Conservation (phyloP, 2,888 invertebrate species). For the Spicauda simplicius region DNA sequence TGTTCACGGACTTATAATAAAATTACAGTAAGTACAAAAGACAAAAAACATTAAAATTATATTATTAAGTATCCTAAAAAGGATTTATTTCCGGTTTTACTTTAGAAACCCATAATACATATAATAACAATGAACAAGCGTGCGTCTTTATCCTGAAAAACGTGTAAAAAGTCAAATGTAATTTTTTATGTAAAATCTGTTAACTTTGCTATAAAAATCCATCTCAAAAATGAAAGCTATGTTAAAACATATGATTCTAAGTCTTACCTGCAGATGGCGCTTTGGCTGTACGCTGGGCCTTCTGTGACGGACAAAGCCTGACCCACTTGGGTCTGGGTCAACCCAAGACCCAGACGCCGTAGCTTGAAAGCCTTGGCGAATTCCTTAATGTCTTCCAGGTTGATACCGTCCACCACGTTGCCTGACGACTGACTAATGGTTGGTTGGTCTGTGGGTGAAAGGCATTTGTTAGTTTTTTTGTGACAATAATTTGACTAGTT, state of each 20-base stretch:
- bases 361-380: conserved; percentile 99
- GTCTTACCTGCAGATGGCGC: conserved; percentile 98
- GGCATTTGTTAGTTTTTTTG: not conserved
- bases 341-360: conserved; percentile 94
- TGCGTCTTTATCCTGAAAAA: conserved; percentile 68
- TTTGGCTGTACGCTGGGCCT: conserved; percentile 99
- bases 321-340: conserved; percentile 99
- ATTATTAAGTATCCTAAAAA: too few species aligned
- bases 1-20: not conserved
- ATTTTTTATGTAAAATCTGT: not conserved
- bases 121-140: conserved; percentile 57
- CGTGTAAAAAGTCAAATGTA: conserved; percentile 12
- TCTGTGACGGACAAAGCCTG: conserved; percentile 98
- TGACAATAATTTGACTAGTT: too few species aligned
- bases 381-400: conserved; percentile 98
- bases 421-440: conserved; percentile 97
- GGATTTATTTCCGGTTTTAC: not conserved
- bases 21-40: too few species aligned
- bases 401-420: conserved; percentile 98
- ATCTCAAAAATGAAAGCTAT: too few species aligned
- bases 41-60: too few species aligned
- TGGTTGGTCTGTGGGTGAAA: conserved; percentile 89
- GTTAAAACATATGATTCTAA: not conserved
- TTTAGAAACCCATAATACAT: not conserved
- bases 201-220: not conserved